Evolutionary conservation across 2,888 invertebrate species (phyloP), one percentile per base, ranked within the genome.

Genomic region (Conops quadrifasciatus): DNA sequence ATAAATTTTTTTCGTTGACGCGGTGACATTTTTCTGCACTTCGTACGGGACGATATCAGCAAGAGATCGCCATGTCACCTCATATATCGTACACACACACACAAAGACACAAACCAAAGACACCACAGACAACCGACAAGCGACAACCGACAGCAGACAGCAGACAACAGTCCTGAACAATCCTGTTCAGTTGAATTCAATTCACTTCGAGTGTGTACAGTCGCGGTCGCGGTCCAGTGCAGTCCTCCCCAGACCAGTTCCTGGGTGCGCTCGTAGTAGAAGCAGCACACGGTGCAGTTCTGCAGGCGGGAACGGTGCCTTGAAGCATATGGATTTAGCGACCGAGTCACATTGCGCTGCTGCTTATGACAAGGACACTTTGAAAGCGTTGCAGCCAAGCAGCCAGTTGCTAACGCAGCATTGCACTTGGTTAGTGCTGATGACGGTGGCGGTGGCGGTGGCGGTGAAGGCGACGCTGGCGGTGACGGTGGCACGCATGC

Each of bases 361-460:
- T 47, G 28, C 36, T 16, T 66, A 30, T 30, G 67, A 59, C 67
- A 59, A 59, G 67, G 67, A 67, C 67, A 59, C 47, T 45, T 67
- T 59, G 19, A 28, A 36, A 59, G 59, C 47, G 59, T 19, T 47
- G 58, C 67, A 26, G 51, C 24, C 13, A 19, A 15, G 7, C 51
- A 5, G 5, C 2, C 47, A 28, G n/a, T 45, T 43, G 19, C n/a
- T 30, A 30, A 30, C 30, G 36, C 30, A 28, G 19, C n/a, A 60
- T 13, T 60, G 28, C 30, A 19, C n/a, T 36, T 36, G 36, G 9
- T 9, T 36, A 9, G 4, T 4, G 9, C 36, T 36, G 9, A 36
- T 36, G 36, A 36, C 5, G 36, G 9, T 36, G 36, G 4, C 26
- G 58, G 21, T 21, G 4, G 24, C 9, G 49, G 13, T 58, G n/a